A percentile compares a stretch with the other conserved stretches of the same genome.
Conservation (phyloP, 2,113 vertebrate genomes). For the Mugil cephalus region DNA sequence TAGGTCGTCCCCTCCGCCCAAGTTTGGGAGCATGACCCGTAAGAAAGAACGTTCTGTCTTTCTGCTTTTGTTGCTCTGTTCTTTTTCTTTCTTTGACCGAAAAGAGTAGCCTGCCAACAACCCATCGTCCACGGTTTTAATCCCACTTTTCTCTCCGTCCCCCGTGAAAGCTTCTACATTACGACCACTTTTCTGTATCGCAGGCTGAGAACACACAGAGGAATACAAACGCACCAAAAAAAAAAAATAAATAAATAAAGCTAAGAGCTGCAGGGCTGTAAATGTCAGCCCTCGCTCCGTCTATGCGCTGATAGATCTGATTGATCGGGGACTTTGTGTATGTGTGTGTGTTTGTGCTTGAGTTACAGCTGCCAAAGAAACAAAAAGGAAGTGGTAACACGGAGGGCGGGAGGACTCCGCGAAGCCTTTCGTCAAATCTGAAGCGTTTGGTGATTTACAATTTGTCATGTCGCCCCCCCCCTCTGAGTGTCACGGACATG, state of each 20-base stretch:
- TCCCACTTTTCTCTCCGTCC: background rate
- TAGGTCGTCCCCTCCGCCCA: too few species aligned
- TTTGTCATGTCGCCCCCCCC: too few species aligned
- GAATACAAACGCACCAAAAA: constrained; percentile 11
- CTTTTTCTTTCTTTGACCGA: too few species aligned
- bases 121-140: background rate
- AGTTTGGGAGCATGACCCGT: too few species aligned
- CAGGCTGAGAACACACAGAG: background rate
- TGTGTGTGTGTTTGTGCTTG: constrained; percentile 5
- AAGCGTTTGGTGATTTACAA: too few species aligned
- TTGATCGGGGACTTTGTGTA: constrained; percentile 48
- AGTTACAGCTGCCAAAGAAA: constrained; percentile 28
- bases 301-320: constrained; percentile 72
- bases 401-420: too few species aligned
- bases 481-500: too few species aligned
- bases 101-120: too few species aligned
- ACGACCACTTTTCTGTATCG: constrained; percentile 2
- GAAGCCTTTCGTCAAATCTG: too few species aligned
- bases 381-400: too few species aligned
- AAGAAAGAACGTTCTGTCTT: background rate
- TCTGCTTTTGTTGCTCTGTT: background rate
- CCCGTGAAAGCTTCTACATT: background rate
- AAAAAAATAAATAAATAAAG: constrained; percentile 11
- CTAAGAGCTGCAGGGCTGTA: constrained; percentile 60
- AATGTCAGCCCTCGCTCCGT: constrained; percentile 72